A percentile compares a stretch with the other conserved stretches of the same genome.
Conservation (phyloP, 2,797 vertebrate genomes). For the Hyperoplus immaculatus region DNA sequence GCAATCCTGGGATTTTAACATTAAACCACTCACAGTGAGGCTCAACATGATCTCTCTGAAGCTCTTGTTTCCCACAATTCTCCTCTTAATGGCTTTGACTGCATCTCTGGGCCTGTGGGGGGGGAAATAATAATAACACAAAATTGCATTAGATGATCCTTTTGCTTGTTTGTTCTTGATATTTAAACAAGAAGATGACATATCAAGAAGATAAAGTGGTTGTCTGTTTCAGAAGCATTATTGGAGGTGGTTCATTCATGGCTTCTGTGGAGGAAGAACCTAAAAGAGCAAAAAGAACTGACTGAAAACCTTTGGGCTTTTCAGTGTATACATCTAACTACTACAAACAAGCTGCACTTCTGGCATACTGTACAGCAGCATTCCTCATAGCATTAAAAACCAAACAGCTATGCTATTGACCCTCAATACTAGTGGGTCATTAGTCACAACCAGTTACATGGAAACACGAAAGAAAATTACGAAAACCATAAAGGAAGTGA, state of each 20-base stretch:
- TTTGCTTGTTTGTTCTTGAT: constrained; percentile 3
- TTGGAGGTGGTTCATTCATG: not conserved
- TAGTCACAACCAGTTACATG: not conserved
- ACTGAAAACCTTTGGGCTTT: not conserved
- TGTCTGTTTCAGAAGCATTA: not conserved
- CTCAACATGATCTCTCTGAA: constrained; percentile 97
- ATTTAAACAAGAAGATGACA: constrained; percentile 1
- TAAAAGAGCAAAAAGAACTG: not conserved
- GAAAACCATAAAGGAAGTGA: constrained; percentile 14
- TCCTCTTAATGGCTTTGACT: constrained; percentile 94
- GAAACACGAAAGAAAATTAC: not conserved
- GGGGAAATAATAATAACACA: constrained; percentile 21
- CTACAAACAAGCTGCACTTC: not conserved
- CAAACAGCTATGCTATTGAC: not conserved
- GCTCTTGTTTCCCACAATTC: constrained; percentile 95
- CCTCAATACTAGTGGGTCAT: constrained; percentile 10
- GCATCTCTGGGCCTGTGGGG: constrained; percentile 93
- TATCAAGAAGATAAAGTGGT: not conserved
- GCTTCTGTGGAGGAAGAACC: not conserved
- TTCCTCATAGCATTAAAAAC: not conserved
- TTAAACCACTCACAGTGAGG: constrained; percentile 84
- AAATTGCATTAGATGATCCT: constrained; percentile 14
- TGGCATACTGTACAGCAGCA: not conserved
- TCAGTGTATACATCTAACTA: not conserved
- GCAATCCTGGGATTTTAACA: not conserved